Evolutionary conservation across 2,888 invertebrate genomes (phyloP).

Genomic region (Eurois occulta): DNA sequence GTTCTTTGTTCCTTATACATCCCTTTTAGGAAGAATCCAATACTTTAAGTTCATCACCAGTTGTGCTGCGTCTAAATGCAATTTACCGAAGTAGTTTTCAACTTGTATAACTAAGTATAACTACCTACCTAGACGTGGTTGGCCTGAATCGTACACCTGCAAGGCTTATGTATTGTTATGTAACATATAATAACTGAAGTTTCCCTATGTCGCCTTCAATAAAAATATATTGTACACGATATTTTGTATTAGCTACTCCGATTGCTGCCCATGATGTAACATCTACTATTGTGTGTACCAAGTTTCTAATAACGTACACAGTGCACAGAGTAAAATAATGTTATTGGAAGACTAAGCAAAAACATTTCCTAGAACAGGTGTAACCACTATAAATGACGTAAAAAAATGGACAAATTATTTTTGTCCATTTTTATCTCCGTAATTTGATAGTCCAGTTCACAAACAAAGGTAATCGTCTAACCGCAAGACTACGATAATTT

Average conservation of each 20-base stretch:
- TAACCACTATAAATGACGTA: constrained; percentile 2
- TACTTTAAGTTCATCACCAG: background rate
- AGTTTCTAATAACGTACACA: background rate
- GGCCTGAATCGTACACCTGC: constrained; percentile 11
- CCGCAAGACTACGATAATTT: constrained; percentile 40
- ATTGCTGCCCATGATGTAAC: constrained; percentile 1
- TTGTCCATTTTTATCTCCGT: constrained; percentile 17
- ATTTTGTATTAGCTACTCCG: constrained; percentile 2
- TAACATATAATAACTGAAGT: constrained; percentile 15
- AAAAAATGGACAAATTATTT: constrained; percentile 17
- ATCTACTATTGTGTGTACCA: background rate
- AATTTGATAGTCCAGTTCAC: constrained; percentile 51
- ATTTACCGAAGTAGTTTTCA: background rate
- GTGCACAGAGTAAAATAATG: background rate
- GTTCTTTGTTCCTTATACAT: background rate
- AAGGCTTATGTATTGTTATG: constrained; percentile 26
- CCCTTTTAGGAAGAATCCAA: background rate
- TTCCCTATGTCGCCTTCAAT: constrained; percentile 16
- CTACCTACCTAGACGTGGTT: background rate
- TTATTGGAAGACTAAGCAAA: background rate
- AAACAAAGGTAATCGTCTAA: constrained; percentile 44
- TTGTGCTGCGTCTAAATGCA: background rate
- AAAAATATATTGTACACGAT: constrained; percentile 2
- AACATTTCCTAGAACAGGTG: background rate
- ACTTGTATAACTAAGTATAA: background rate